Percentiles rank a stretch among this genome's conserved stretches.
phyloP scores from a whole-genome alignment of 2,888 invertebrate genomes.

The Parnassius orleans region DNA sequence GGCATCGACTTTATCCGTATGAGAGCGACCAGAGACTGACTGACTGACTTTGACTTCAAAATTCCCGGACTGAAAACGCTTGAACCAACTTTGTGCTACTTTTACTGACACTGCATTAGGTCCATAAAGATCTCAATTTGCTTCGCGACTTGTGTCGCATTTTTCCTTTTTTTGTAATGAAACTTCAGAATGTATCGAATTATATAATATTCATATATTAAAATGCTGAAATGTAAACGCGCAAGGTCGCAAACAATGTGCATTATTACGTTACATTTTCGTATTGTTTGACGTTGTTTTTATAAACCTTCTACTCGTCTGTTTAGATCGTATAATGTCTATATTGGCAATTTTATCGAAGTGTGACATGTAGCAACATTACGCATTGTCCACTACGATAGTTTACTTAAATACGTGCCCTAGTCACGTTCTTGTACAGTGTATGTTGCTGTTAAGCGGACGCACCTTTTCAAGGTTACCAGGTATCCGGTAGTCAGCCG shows the following conservation, averaged over 20 bases:
- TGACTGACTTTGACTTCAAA: too few relatives aligned
- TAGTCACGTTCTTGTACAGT: conserved; percentile 56
- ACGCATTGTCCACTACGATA: conserved; percentile 48
- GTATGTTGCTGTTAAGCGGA: conserved; percentile 27
- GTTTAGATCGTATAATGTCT: conserved; percentile 12
- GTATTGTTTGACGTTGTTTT: not conserved
- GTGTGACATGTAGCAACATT: conserved; percentile 11
- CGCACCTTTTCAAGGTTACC: conserved; percentile 28
- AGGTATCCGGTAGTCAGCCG: conserved; percentile 27
- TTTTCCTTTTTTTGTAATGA: too few relatives aligned
- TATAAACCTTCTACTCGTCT: not conserved
- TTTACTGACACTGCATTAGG: too few relatives aligned
- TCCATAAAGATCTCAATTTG: too few relatives aligned
- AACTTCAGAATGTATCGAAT: too few relatives aligned
- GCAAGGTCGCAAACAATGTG: conserved; percentile 1
- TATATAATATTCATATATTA: not conserved
- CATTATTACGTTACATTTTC: conserved; percentile 2
- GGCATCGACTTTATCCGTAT: too few relatives aligned
- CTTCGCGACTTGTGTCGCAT: too few relatives aligned
- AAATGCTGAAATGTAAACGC: not conserved
- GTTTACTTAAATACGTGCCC: conserved; percentile 60
- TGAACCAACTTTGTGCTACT: too few relatives aligned
- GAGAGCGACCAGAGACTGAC: too few relatives aligned
- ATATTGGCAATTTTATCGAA: conserved; percentile 19
- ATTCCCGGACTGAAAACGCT: too few relatives aligned